Evolutionary conservation across 1,140 invertebrate species (phyloP), one percentile per base, ranked within the genome.

Genomic region (Euschistus heros): DNA sequence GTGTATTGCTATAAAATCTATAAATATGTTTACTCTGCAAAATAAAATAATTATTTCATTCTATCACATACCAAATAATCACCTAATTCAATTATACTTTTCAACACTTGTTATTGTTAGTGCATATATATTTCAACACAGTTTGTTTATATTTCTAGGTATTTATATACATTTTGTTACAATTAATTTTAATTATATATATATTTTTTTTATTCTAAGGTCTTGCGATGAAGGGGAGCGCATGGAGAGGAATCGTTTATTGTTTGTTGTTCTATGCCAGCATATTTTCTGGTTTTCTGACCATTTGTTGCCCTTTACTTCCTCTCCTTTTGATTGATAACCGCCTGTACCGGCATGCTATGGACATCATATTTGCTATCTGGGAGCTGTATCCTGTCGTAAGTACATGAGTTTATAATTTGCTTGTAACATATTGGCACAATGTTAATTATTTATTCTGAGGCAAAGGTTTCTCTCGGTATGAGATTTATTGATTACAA

Each of bases 331-430:
- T 89, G 47, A 70, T 89, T 62, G 83, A 80, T 70, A 84, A 86
- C 64, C 75, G 77, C 57, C 74, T 77, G 63, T 89, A 84, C 74
- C 78, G 87, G 72, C 82, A 78, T 72, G 73, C 81, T 18, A 84
- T 82, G 2, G 87, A 89, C 70, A 75, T 83, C 42, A 73, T 89
- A 22, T 85, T 89, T 70, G 84, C 84, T 0, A 82, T 84, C 66
- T 89, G 87, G 88, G 87, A 89, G 75, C 78, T 87, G 57, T 91
- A 87, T 78, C 85, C 87, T 62, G 82, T 86, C 68, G 87, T 89
- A 79, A 84, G 81, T 79, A 18, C 14, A 47, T 47, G 2, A 3
- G 2, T 47, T 47, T 47, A 47, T 3, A 47, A 47, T 47, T 47
- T 47, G 4, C 14, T 18, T 47, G 18, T 47, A 47, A 47, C 14